These are phyloP conservation scores for Icerya purchasi DNA, from an alignment of 2,888 invertebrate genomes.

Conservation along the genomic window DNA sequence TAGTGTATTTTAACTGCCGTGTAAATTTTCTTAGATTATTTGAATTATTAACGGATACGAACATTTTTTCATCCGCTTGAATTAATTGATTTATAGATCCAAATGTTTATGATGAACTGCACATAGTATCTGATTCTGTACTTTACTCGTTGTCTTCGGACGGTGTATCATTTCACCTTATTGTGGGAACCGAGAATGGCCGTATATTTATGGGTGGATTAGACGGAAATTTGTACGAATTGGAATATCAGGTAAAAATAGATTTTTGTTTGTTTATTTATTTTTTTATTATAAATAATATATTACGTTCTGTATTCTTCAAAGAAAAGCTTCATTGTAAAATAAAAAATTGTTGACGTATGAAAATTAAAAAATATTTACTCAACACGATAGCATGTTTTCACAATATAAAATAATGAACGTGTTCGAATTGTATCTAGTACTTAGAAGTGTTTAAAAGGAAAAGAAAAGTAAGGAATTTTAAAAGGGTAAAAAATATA, in stretches of 20 bases:
- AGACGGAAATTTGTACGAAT: constrained; percentile 86
- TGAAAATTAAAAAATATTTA: not conserved
- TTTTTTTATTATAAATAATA: not conserved
- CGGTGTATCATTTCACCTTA: constrained; percentile 59
- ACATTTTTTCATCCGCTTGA: too few species aligned
- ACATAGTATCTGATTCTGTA: constrained; percentile 62
- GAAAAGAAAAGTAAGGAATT: too few species aligned
- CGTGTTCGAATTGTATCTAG: too few species aligned
- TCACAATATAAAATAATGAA: too few species aligned
- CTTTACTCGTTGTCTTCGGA: constrained; percentile 81
- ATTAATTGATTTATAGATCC: too few species aligned
- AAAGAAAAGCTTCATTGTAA: not conserved
- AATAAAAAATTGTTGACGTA: not conserved
- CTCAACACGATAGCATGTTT: too few species aligned
- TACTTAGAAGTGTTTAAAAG: too few species aligned
- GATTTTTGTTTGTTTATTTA: not conserved
- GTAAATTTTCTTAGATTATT: too few species aligned
- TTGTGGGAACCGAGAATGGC: constrained; percentile 59
- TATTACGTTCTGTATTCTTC: not conserved
- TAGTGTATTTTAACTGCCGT: too few species aligned
- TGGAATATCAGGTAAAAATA: constrained; percentile 58
- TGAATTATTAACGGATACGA: too few species aligned
- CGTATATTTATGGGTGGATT: constrained; percentile 86
- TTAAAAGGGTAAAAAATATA: too few species aligned
- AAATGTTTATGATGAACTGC: constrained; percentile 44